Percentiles rank a stretch among this genome's conserved stretches.
Evolutionary conservation across 2,888 invertebrate genomes (phyloP).

Genomic region (Amphimallon solstitiale): DNA sequence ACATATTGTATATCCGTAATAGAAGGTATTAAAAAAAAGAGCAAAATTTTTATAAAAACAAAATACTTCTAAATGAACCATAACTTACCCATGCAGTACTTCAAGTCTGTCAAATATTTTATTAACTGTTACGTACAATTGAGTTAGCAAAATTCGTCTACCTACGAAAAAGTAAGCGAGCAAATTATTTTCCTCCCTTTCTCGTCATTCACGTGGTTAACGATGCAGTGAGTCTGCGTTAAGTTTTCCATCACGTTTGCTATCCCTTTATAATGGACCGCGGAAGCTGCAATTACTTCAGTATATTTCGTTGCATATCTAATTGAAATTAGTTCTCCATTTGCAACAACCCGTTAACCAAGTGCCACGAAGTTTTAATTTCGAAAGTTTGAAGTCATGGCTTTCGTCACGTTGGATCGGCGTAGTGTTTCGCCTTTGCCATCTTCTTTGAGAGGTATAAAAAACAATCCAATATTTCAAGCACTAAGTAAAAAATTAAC

Average conservation of each 20-base stretch:
- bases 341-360: too few species aligned
- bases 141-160: background rate
- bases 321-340: background rate
- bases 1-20: too few species aligned
- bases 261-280: conserved; percentile 53
- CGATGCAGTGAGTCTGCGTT: conserved; percentile 47
- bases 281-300: conserved; percentile 47
- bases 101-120: too few species aligned
- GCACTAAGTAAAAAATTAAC: conserved; percentile 73
- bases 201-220: conserved; percentile 33
- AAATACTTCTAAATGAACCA: too few species aligned
- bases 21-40: too few species aligned
- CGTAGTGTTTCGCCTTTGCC: conserved; percentile 63
- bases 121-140: too few species aligned
- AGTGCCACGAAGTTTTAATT: background rate
- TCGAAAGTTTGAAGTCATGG: conserved; percentile 46
- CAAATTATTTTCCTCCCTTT: background rate
- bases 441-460: conserved; percentile 67
- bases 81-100: too few species aligned
- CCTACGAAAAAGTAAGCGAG: background rate
- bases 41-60: too few species aligned
- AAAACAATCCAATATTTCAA: conserved; percentile 73
- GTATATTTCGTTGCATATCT: conserved; percentile 42
- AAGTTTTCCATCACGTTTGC: conserved; percentile 52
- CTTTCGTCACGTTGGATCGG: conserved; percentile 48